Evolutionary conservation across 2,113 vertebrate species (phyloP).

Genomic region (Chionomys nivalis): DNA sequence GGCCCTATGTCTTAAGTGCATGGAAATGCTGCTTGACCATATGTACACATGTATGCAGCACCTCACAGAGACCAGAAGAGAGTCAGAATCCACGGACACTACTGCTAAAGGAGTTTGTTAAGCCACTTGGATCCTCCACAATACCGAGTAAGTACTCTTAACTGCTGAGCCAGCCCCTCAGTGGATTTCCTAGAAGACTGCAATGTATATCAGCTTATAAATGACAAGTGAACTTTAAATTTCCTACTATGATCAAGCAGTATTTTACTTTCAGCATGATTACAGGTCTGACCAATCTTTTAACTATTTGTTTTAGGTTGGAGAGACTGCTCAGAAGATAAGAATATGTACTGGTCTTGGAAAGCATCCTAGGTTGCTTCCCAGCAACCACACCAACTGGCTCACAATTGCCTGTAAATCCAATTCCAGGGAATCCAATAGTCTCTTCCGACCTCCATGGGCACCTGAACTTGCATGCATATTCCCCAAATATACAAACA

Average conservation of each 20-base stretch:
- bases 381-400: neutral
- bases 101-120: neutral
- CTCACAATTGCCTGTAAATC: neutral
- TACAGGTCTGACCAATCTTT: neutral
- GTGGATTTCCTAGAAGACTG: neutral
- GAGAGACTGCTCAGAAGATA: neutral
- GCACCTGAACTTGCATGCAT: neutral
- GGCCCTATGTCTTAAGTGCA: neutral
- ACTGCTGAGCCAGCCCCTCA: neutral
- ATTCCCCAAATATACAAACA: neutral
- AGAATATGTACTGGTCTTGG: neutral
- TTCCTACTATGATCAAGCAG: constrained; percentile 30
- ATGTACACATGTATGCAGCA: neutral
- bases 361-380: neutral
- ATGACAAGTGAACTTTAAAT: neutral
- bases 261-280: constrained; percentile 42
- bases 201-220: neutral
- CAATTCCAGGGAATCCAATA: neutral
- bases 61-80: neutral
- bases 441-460: neutral
- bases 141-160: neutral
- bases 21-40: neutral
- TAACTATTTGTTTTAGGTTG: neutral
- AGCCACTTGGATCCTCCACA: neutral
- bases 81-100: neutral